Conservation (phyloP, 1,140 invertebrate genomes). For the Heliconius hewitsoni region DNA sequence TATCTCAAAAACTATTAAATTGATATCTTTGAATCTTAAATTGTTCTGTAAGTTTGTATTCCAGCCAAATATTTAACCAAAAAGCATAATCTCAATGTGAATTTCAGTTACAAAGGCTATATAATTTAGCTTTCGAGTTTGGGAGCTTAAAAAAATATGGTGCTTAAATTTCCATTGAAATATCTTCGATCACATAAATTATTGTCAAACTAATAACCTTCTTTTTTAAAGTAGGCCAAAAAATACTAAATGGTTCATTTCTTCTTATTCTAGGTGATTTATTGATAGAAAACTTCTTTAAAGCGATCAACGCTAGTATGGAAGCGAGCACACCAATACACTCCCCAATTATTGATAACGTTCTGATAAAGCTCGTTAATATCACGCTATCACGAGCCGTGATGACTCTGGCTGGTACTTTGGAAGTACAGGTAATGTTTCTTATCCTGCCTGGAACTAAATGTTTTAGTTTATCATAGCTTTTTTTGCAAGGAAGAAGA, state of each 20-base stretch:
- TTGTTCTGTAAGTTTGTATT: not conserved
- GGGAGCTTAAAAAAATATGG: no score
- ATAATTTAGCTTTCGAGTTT: no score
- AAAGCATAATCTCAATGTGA: no score
- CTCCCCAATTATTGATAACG: constrained; percentile 85
- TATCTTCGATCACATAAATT: no score
- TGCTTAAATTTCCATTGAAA: no score
- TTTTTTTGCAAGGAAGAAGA: no score
- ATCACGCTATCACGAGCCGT: constrained; percentile 87
- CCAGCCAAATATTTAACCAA: no score
- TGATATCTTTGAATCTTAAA: not conserved
- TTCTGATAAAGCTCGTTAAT: constrained; percentile 85
- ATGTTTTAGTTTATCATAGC: no score
- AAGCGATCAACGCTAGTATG: constrained; percentile 78
- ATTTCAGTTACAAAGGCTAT: no score
- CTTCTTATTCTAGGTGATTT: constrained; percentile 82
- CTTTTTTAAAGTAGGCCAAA: no score
- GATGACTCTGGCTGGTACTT: constrained; percentile 85
- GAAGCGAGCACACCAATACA: constrained; percentile 55
- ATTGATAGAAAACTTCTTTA: constrained; percentile 90
- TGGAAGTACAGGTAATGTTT: constrained; percentile 85
- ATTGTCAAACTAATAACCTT: no score
- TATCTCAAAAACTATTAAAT: no score
- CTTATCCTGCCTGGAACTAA: not conserved
- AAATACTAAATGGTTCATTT: not conserved